Base-by-base conservation (phyloP, 37 sponge, comb jelly and placozoan species). In the Lycopodina hypogea region DNA sequence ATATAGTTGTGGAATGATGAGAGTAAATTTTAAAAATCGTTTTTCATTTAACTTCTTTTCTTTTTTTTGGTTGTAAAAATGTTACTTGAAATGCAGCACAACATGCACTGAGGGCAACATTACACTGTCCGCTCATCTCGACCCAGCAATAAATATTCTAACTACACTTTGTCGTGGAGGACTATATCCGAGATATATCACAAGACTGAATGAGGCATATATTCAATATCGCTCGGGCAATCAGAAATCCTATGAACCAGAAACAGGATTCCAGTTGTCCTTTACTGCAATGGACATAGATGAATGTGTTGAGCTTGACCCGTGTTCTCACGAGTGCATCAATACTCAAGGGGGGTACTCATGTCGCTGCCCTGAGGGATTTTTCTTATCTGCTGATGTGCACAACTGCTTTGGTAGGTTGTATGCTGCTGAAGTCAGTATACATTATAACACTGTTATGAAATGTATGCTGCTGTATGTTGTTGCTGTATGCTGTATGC, bases 341-440 rank as follows among this genome's bases (percentile, higher is more conserved):
- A 90, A 90, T 68, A 19, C 42, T 50, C 55, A 57, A 45, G 86
- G 86, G 0, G 75, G 78, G 1, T 90, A 56, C 50, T n/a, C 26
- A 21, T 90, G 90, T 35, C 11, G 33, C 26, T 90, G 90, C 48
- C 58, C 56, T 36, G 38, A 55, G 53, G 86, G 90, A 39, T 85
- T 40, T 35, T 85, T 55, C 73, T 66, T 90, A 29, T 81, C 86
- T 29, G 45, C 65, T 33, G 81, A 85, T 71, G 53, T 61, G 33
- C n/a, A 45, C n/a, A 58, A 11, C 17, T 90, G 90, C 45, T 81
- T 84, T 72, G 90, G 90, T 90, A 72, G 62, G 82, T 55, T 51
- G 23, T 42, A 4, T 29, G 4, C 3, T 33, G 3, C 7, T 36
- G 68, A 37, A 29, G 21, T 37, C 7, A 68, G 3, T 68, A 30